Base-by-base conservation (phyloP, 2,797 vertebrate genomes). In the Coregonus sp. region DNA sequence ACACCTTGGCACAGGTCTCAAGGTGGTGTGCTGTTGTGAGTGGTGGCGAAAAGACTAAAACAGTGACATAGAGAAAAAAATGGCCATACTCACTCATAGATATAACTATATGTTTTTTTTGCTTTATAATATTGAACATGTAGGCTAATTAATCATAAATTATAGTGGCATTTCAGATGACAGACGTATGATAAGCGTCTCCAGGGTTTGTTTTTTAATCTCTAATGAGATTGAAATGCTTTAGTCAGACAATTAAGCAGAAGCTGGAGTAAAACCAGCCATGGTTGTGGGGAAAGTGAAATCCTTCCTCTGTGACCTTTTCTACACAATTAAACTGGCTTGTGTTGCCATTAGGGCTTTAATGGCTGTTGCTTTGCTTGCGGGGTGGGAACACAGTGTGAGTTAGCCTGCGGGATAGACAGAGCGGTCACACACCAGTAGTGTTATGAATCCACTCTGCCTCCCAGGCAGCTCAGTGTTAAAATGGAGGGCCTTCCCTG, bases 341-440 rank as follows among this genome's bases (percentile, higher is more conserved):
- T 72, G 72, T n/a, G 1, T 78, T 75, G 56, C 77, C 81, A 75
- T 82, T 78, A 75, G 76, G 56, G 40, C n/a, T 79, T 67, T 78
- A 80, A 83, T 84, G 75, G 59, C 76, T 50, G 69, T 74, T 71
- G 18, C n/a, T 2, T 69, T 47, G 54, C 80, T 80, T 0, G 0
- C 1, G 1, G 77, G 76, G 70, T 75, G 37, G 72, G 73, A 69
- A 56, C 59, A 66, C 25, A 74, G 47, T 70, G 79, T 75, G 73
- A 83, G 31, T 70, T 51, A 79, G 70, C 76, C 74, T 15, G 70
- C 65, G 25, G 72, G 75, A 69, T 18, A 72, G 59, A 16, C n/a
- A 31, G 51, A 70, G 56, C 74, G 12, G 37, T 72, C 63, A 71
- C 69, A 75, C 51, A 31, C 20, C 70, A 29, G 18, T 37, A 20